phyloP scores from a whole-genome alignment of 1,140 invertebrate genomes.

The Caenorhabditis latens region DNA sequence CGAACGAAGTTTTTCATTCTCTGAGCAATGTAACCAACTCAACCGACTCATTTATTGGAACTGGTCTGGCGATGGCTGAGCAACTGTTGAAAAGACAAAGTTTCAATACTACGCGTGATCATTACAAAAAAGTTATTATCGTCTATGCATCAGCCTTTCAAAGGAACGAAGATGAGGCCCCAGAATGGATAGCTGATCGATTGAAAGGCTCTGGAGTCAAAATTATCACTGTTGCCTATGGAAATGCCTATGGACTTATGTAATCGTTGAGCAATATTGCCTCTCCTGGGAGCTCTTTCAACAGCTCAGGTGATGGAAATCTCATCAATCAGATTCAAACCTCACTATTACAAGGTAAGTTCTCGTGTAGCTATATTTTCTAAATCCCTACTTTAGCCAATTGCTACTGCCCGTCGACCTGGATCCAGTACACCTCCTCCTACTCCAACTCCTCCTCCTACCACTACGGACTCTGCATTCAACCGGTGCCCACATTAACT shows the following conservation, averaged over 20 bases:
- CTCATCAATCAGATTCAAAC: not conserved
- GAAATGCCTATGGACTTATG: not conserved
- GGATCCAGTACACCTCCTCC: not conserved
- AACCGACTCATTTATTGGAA: not conserved
- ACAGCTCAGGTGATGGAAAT: not conserved
- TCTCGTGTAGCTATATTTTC: not conserved
- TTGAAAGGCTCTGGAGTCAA: not conserved
- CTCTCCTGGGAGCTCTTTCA: too few species aligned
- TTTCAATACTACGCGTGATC: too few species aligned
- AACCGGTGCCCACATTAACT: not conserved
- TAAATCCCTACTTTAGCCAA: not conserved
- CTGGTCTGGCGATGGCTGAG: not conserved
- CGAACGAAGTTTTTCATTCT: not conserved
- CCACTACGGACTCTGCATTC: not conserved
- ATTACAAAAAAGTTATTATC: not conserved
- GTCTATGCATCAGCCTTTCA: not conserved
- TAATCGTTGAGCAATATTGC: not conserved
- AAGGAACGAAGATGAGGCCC: not conserved
- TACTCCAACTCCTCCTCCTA: not conserved
- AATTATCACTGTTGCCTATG: not conserved
- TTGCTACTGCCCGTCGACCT: not conserved
- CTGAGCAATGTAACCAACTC: not conserved
- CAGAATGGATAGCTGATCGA: not conserved
- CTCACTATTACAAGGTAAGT: too few species aligned
- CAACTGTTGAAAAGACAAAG: not conserved